Evolutionary conservation across 2,888 invertebrate genomes (phyloP), one percentile per base, ranked within the genome.

Genomic region (Danaus chrysippus): DNA sequence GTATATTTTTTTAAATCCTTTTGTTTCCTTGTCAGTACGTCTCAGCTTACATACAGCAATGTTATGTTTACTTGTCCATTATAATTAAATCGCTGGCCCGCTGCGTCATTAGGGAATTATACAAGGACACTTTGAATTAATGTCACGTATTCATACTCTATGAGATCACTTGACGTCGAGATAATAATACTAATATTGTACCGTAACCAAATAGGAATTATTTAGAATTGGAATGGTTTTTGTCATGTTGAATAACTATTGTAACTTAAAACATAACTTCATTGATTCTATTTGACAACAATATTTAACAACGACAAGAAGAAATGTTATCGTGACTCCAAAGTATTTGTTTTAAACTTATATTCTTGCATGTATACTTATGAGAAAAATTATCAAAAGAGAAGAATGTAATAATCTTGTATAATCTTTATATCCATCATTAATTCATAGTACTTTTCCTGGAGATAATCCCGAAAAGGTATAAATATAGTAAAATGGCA

Each of bases 51-150:
- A 59, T 42, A 59, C 44, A 63, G 46, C 56, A 58, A 54, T 46
- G 23, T 61, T 15, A 58, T 65, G 61, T 72, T 69, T 64, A 70
- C 69, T 73, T 73, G 74, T 72, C 70, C 72, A 62, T 73, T 75
- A 70, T 80, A 79, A 81, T 79, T 78, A 77, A 78, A 81, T 77
- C 70, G 71, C 66, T 65, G 66, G 72, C 65, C 63, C 68, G 69
- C 61, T 64, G 63, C 68, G 75, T 73, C 75, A 62, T 73, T 53
- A n/a, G 75, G 77, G 77, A 75, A 61, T 71, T 68, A 12, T 60
- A 68, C 69, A 62, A 69, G 70, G 66, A 67, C 68, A 67, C 67
- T 73, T 65, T 41, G 60, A 61, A 70, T 66, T 69, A 62, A 67
- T 65, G 67, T 63, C 59, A 42, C 62, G 59, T 63, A 49, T 49